Base-by-base conservation (phyloP, 2,113 vertebrate genomes). In the Brachirus orientalis region DNA sequence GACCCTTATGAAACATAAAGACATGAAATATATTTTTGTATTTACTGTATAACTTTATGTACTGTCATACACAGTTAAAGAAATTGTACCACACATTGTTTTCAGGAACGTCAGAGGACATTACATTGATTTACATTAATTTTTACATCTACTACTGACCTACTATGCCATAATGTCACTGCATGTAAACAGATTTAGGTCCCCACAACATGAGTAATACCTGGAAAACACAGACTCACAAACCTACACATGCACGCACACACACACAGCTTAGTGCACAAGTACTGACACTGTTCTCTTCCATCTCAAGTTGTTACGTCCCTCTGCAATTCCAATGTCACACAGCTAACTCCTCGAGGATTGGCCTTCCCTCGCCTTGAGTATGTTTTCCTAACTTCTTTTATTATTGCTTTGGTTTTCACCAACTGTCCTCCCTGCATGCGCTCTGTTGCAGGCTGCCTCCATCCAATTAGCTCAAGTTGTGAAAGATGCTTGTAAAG, bases 311-410 rank as follows among this genome's bases (percentile, higher is more conserved):
- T 70, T 78, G 18, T 48, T 56, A 63, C 67, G 22, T 69, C 62
- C 43, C 35, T 76, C 50, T 40, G 59, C n/a, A 51, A 28, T 54
- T 47, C 28, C 52, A 33, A 51, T 65, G 68, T 64, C 5, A 33
- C 38, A 50, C 35, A 46, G 54, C 51, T 45, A 76, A 74, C 59
- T 51, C 3, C 40, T n/a, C 37, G 66, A 72, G 63, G 72, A 86
- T 86, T 82, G 77, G 19, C 48, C n/a, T 44, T 17, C 44, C 28
- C 41, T 66, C 55, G 52, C 18, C n/a, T n/a, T 1, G 3, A 43
- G 38, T 65, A 19, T 69, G 70, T 75, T 67, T 73, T 47, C 62
- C 35, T 28, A 56, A 69, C 79, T 59, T 64, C 62, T 80, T 52
- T 48, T 44, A 64, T 62, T 76, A 58, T 44, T 77, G 28, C 50